phyloP scores from a whole-genome alignment of 2,888 invertebrate genomes.

The Oscheius sp. region DNA sequence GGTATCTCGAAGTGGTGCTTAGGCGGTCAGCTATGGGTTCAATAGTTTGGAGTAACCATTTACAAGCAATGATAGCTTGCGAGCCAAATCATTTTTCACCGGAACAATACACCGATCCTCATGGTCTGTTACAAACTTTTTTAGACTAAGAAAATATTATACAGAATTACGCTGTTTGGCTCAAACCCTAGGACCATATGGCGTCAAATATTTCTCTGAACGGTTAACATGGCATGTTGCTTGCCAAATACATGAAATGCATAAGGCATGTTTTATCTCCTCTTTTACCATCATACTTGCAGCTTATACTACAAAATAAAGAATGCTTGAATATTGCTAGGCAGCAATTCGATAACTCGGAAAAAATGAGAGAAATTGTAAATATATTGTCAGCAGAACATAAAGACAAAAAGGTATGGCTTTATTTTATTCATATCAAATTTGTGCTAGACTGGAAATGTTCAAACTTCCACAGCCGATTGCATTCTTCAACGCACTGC shows the following conservation, averaged over 20 bases:
- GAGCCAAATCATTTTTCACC: conserved; percentile 85
- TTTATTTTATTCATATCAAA: not conserved
- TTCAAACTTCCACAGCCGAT: conserved; percentile 60
- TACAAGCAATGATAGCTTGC: conserved; percentile 87
- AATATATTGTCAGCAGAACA: conserved; percentile 48
- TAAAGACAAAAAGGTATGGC: conserved; percentile 49
- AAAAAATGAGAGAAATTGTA: conserved; percentile 95
- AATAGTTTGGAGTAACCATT: conserved; percentile 95
- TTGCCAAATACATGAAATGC: conserved; percentile 95
- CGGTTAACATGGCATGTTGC: conserved; percentile 98
- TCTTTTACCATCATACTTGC: conserved; percentile 63
- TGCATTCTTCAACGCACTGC: conserved; percentile 92
- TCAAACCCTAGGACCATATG: conserved; percentile 97
- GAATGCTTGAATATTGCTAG: conserved; percentile 89
- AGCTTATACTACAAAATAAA: conserved; percentile 87
- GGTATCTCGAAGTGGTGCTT: conserved; percentile 84
- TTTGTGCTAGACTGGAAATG: conserved; percentile 7
- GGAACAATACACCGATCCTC: conserved; percentile 82
- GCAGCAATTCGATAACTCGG: conserved; percentile 97
- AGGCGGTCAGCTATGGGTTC: conserved; percentile 92
- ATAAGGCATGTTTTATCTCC: conserved; percentile 74
- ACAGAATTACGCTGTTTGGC: conserved; percentile 89
- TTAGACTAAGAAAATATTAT: not conserved
- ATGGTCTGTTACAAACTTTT: conserved; percentile 43
- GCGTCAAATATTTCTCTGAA: conserved; percentile 95